Conservation (phyloP, 2,797 vertebrate genomes). For the Acrossocheilus wenchowensis region DNA sequence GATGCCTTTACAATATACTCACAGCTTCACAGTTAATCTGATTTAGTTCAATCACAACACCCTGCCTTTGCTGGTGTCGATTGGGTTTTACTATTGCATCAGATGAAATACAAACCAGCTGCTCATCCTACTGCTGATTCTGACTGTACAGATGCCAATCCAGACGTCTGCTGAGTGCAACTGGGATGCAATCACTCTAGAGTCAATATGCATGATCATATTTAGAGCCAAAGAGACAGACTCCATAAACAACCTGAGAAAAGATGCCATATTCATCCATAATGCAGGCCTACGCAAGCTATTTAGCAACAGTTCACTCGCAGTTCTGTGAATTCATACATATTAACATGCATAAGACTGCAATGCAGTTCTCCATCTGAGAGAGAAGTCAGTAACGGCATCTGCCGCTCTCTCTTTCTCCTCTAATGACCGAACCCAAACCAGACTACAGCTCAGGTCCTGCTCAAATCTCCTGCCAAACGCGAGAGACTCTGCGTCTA, state of each 20-base stretch:
- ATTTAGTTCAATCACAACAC: not conserved
- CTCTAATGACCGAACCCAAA: not conserved
- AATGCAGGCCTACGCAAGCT: not conserved
- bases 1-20: not conserved
- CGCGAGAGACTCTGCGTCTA: not conserved
- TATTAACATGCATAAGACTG: not conserved
- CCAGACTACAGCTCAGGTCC: not conserved
- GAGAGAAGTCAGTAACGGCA: not conserved
- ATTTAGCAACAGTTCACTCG: not conserved
- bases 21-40: not conserved
- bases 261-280: not conserved
- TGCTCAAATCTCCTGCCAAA: slow-evolving; percentile 10
- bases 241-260: not conserved
- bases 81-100: not conserved
- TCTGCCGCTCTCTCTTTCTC: not conserved
- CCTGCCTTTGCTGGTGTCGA: not conserved
- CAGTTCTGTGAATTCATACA: not conserved
- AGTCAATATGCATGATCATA: not conserved
- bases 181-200: not conserved
- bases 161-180: not conserved
- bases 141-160: not conserved
- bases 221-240: not conserved
- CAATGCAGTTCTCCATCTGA: not conserved
- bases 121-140: not conserved
- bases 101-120: not conserved